Evolutionary conservation across 2,113 vertebrate species (phyloP).

Genomic region (Pangasianodon gigas): DNA sequence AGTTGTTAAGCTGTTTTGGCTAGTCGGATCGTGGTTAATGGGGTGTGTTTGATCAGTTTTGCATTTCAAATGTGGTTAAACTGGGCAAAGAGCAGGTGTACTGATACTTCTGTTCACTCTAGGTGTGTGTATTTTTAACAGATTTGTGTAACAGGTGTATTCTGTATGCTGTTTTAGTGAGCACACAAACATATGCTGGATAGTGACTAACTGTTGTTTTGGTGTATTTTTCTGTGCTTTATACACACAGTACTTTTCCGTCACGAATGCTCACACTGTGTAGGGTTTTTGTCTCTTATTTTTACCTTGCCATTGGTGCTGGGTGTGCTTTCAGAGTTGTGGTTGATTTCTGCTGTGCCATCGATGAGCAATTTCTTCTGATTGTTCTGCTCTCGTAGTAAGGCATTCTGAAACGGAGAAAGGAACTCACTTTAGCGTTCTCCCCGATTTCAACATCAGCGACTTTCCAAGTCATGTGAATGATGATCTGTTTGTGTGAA

Average conservation of each 20-base stretch:
- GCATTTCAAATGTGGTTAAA: background rate
- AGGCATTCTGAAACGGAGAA: conserved; percentile 75
- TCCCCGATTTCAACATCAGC: background rate
- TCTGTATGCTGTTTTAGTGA: background rate
- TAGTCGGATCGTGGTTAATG: background rate
- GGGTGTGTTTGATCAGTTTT: background rate
- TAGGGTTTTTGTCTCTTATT: background rate
- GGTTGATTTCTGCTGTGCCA: conserved; percentile 81
- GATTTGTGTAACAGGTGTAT: background rate
- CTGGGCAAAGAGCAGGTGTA: background rate
- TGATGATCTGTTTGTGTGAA: background rate
- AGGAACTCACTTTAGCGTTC: background rate
- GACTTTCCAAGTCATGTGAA: background rate
- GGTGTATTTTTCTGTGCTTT: background rate
- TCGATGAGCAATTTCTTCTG: conserved; percentile 84
- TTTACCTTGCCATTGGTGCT: conserved; percentile 90
- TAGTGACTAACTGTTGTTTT: background rate
- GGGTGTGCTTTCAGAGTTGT: conserved; percentile 79
- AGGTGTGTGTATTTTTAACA: background rate
- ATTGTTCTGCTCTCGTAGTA: conserved; percentile 89
- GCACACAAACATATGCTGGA: background rate
- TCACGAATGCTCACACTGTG: background rate
- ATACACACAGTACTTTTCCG: background rate
- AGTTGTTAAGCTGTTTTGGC: background rate
- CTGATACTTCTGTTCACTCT: background rate